A percentile compares a stretch with the other conserved stretches of the same genome.
Conservation (phyloP, 2,797 vertebrate genomes). For the Leuciscus waleckii region DNA sequence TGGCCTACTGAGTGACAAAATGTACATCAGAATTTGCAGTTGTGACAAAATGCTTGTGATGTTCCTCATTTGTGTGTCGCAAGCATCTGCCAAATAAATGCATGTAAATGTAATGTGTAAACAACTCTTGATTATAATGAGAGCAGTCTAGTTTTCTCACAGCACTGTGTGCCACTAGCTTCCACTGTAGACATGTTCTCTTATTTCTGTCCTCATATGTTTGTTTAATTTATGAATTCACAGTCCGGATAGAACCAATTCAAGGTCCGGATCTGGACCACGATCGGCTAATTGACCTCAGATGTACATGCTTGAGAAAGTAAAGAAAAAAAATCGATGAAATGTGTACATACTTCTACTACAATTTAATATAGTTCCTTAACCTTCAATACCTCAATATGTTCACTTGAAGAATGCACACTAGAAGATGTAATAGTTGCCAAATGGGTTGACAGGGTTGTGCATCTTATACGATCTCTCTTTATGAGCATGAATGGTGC, state of each 20-base stretch:
- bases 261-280: background rate
- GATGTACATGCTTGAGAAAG: background rate
- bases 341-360: background rate
- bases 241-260: background rate
- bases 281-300: background rate
- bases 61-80: slow-evolving; percentile 3
- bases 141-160: slow-evolving; percentile 19
- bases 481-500: slow-evolving; percentile 43
- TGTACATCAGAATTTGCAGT: background rate
- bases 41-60: slow-evolving; percentile 5
- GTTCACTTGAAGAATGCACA: slow-evolving; percentile 24
- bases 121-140: slow-evolving; percentile 23
- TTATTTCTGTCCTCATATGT: background rate
- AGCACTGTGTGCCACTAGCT: too few relatives aligned
- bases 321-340: background rate
- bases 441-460: background rate
- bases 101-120: slow-evolving; percentile 23
- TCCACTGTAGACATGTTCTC: background rate
- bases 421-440: slow-evolving; percentile 14
- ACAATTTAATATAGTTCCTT: background rate
- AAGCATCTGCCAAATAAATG: background rate
- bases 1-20: background rate
- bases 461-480: slow-evolving; percentile 22
- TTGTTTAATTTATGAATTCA: background rate
- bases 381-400: slow-evolving; percentile 17